Base-by-base conservation (phyloP, 1,140 invertebrate species). In the Neomicropteryx cornuta region DNA sequence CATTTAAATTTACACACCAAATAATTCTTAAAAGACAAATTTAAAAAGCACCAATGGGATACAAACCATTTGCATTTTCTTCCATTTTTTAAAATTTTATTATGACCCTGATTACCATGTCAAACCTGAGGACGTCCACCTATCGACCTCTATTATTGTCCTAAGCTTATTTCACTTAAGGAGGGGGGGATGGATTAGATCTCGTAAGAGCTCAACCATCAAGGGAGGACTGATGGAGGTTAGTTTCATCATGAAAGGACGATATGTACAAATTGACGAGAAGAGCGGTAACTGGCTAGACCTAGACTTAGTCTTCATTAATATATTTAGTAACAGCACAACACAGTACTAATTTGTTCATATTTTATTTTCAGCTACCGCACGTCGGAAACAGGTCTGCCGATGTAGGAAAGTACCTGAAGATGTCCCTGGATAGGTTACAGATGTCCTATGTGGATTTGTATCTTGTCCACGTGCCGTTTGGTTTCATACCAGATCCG, bases 381-480 rank as follows among this genome's bases (percentile, higher is more conserved):
- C 65, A 73, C 47, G 53, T 72, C 50, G 78, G 74, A 8, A 81
- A 80, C 47, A 66, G 76, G 19, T 73, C 82, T 13, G 72, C 73
- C 2, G 73, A 79, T 37, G 84, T 92, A 11, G 72, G 76, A 42
- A 77, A 77, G 27, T 84, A 74, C 43, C 55, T 91, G 14, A 76
- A 76, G 23, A 59, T 78, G 35, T 90, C 87, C 1, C 57, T 93
- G 18, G 60, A 74, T 33, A 75, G 73, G 24, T 60, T 92, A n/a
- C 73, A 81, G 44, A 51, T 88, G 36, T 74, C 82, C 38, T 93
- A 92, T 52, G 57, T 93, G 3, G 89, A 94, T 52, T 66, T 93
- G 38, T 92, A 89, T 56, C 62, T 93, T 6, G 71, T 92, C 36
- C 88, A 93, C 45, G 75, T 76, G 18, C 87, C 90, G 0, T 83